Evolutionary conservation across 2,888 invertebrate species (phyloP).

Genomic region (Dryococelus australis): DNA sequence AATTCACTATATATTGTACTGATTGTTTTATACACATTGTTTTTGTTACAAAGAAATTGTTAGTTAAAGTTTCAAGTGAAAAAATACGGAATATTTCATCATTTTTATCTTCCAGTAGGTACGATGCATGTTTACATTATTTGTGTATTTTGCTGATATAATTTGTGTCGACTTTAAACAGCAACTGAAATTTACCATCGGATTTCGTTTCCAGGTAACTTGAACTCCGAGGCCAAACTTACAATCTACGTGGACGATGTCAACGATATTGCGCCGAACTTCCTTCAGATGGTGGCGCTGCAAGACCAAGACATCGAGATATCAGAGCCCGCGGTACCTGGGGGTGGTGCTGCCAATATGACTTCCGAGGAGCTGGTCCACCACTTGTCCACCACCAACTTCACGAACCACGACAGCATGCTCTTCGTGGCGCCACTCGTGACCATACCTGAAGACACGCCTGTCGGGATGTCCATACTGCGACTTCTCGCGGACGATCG

Average conservation of each 20-base stretch:
- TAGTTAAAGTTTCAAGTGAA: too few species aligned
- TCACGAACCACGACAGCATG: conserved; percentile 23
- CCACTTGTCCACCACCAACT: conserved; percentile 23
- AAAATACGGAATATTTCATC: too few species aligned
- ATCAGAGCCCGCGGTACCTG: conserved; percentile 43
- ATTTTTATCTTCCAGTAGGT: too few species aligned
- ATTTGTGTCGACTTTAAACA: neutral
- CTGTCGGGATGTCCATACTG: conserved; percentile 73
- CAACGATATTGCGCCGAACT: conserved; percentile 81
- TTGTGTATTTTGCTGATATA: neutral
- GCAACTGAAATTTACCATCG: neutral
- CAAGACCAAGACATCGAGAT: conserved; percentile 73
- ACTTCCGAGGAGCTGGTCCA: neutral
- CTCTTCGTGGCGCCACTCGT: conserved; percentile 66
- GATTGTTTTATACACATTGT: too few species aligned
- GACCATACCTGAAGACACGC: conserved; percentile 74
- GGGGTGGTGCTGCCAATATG: neutral
- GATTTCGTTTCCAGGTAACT: conserved; percentile 64
- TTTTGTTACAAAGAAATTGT: too few species aligned
- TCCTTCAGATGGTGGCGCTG: conserved; percentile 74
- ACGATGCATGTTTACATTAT: too few species aligned
- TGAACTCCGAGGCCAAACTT: conserved; percentile 76
- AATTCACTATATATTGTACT: too few species aligned
- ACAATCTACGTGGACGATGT: conserved; percentile 76
- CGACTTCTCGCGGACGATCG: conserved; percentile 76